Base-by-base conservation (phyloP, 2,797 vertebrate genomes). In the Propithecus deckenii region DNA sequence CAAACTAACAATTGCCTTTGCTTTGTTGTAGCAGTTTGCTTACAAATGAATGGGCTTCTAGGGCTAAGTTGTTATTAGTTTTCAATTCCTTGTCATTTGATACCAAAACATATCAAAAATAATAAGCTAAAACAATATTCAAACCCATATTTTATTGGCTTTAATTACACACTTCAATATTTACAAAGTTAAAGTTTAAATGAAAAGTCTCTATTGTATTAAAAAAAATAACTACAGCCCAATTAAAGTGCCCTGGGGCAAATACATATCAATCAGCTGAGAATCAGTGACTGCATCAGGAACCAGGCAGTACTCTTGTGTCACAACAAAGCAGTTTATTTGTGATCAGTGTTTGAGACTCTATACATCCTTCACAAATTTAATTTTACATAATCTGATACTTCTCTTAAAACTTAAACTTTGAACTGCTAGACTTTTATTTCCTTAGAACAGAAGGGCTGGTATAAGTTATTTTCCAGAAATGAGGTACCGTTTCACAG, bases 401-500 rank as follows among this genome's bases (percentile, higher is more conserved):
- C 98, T 99, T 99, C 98, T 99, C 98, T 99, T 98, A 98, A 99
- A 99, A 98, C 98, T 96, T 99, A 98, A 98, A 98, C 98, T 99
- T 98, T 98, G 98, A 99, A 98, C 98, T 98, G 98, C 98, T 99
- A 99, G 98, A 98, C 84, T 97, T 89, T 89, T 98, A 98, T 98
- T 98, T 96, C 98, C 98, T 98, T 99, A 99, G 98, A 98, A 99
- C 99, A 98, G 98, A 99, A 99, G 98, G 97, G 98, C 98, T 99
- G 98, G 99, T 98, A 99, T 99, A 99, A 99, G 99, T 99, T 99
- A 99, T 99, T 99, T 98, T 99, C 98, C 99, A 98, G 99, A 99
- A 99, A 99, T 99, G 99, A 99, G 99, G 99, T 99, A 99, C 99
- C 99, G 99, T 99, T 99, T 99, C 99, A 99, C 99, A 99, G 99